Percentiles rank a stretch among this genome's conserved stretches.
These are phyloP conservation scores for Lasioglossum albipes DNA, from an alignment of 1,140 invertebrate species.

Conservation along the genomic window DNA sequence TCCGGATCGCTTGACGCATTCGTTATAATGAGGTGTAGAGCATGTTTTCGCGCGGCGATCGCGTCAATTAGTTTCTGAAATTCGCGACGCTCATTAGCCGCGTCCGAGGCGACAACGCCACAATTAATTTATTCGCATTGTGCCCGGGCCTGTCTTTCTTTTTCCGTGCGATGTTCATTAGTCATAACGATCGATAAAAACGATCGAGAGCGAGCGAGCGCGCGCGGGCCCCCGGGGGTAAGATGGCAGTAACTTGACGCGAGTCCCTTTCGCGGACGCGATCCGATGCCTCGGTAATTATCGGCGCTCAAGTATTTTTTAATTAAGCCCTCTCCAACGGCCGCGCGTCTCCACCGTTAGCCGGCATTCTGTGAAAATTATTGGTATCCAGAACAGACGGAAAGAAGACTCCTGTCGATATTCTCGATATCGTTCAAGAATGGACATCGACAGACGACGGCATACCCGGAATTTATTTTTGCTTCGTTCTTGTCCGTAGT, in stretches of 20 bases:
- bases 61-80: too few relatives aligned
- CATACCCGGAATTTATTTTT: slow-evolving; percentile 41
- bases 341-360: background rate
- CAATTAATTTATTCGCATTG: too few relatives aligned
- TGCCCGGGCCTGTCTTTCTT: too few relatives aligned
- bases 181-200: background rate
- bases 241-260: slow-evolving; percentile 31
- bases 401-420: slow-evolving; percentile 54
- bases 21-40: too few relatives aligned
- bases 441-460: slow-evolving; percentile 44
- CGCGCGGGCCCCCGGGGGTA: background rate
- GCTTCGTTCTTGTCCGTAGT: background rate
- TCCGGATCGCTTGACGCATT: too few relatives aligned
- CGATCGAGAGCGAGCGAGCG: background rate
- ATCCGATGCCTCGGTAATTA: background rate
- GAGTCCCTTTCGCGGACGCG: background rate
- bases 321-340: slow-evolving; percentile 49
- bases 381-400: slow-evolving; percentile 23
- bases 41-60: too few relatives aligned
- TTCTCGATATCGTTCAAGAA: slow-evolving; percentile 49
- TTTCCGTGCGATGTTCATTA: background rate
- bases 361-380: slow-evolving; percentile 55
- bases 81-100: too few relatives aligned
- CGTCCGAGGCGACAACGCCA: too few relatives aligned
- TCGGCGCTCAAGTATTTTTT: slow-evolving; percentile 59